Evolutionary conservation across 2,888 invertebrate species (phyloP).

Genomic region (Brachycybe producta): DNA sequence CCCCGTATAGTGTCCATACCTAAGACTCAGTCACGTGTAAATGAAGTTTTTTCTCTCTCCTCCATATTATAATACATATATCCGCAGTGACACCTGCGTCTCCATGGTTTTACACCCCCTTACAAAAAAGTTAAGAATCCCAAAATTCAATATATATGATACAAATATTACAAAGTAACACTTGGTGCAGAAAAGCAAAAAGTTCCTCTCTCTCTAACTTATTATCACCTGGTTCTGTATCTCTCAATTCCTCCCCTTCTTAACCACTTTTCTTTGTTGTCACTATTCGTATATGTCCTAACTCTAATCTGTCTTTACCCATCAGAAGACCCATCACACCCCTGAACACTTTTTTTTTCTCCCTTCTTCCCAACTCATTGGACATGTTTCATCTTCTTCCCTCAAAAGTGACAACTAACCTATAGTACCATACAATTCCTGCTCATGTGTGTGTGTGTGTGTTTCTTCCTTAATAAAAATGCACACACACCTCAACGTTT

Average conservation of each 20-base stretch:
- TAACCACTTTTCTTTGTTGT: constrained; percentile 8
- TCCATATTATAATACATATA: not conserved
- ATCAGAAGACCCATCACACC: constrained; percentile 1
- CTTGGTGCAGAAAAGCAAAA: constrained; percentile 10
- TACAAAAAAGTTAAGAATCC: no score
- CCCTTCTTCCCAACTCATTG: constrained; percentile 3
- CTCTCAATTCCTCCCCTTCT: no score
- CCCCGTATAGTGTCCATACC: not conserved
- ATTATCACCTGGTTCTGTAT: no score
- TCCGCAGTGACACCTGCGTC: constrained; percentile 10
- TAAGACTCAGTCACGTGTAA: constrained; percentile 7
- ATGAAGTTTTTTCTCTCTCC: not conserved
- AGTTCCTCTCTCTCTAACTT: no score
- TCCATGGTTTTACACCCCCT: no score
- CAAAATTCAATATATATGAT: no score
- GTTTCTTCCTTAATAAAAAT: no score
- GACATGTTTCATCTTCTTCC: constrained; percentile 8
- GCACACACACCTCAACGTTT: constrained; percentile 4
- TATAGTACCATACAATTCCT: no score
- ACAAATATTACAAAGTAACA: constrained; percentile 12
- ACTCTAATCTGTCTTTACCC: constrained; percentile 7
- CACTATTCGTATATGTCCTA: constrained; percentile 3
- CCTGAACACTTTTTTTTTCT: constrained; percentile 9
- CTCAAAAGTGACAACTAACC: not conserved
- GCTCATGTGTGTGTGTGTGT: no score